Base-by-base conservation (phyloP, 30 jellyfish, hydroid and myxozoan species). In the Calvadosia cruxmelitensis region DNA sequence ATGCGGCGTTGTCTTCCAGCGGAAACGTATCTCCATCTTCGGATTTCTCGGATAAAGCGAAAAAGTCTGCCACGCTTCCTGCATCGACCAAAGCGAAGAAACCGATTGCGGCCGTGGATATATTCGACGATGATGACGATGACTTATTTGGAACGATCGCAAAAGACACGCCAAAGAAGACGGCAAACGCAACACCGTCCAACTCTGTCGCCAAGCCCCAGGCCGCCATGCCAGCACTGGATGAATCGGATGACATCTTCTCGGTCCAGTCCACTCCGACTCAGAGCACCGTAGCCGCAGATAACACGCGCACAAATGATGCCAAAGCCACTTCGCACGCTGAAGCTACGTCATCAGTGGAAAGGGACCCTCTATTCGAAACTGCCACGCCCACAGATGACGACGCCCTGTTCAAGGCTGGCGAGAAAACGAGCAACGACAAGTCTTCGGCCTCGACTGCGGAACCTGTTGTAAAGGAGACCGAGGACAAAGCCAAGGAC, bases 101-200 rank as follows among this genome's bases (percentile, higher is more conserved):
- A 31, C 29, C 49, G 1, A 64, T 69, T 3, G 50, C 31, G 49
- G 72, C 70, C 13, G 71, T 33, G 0, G 91, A 75, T 64, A 83
- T 83, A 34, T 76, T 75, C 50, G 95, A 77, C 49, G 95, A 71
- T 42, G 94, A 82, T 31, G 92, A 76, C 70, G 74, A 69, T 29
- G 34, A 26, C 33, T 48, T 16, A 24, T 63, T 33, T 31, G 76
- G 27, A 34, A 70, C 64, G 29, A 76, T 16, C 30, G 31, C 62
- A 71, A 80, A 64, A 20, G 50, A 67, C 51, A 42, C 0, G 63
- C 50, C 67, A 26, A 34, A 27, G 31, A 63, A 65, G 20, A 12
- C 27, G 36, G 49, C 30, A 42, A 27, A 69, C 0, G 49, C 15
- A 2, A 36, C 1, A 34, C 30, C 35, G 2, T n/a, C 35, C 3